Conservation (phyloP, 2,888 invertebrate genomes). For the Drosophila neonasuta region DNA sequence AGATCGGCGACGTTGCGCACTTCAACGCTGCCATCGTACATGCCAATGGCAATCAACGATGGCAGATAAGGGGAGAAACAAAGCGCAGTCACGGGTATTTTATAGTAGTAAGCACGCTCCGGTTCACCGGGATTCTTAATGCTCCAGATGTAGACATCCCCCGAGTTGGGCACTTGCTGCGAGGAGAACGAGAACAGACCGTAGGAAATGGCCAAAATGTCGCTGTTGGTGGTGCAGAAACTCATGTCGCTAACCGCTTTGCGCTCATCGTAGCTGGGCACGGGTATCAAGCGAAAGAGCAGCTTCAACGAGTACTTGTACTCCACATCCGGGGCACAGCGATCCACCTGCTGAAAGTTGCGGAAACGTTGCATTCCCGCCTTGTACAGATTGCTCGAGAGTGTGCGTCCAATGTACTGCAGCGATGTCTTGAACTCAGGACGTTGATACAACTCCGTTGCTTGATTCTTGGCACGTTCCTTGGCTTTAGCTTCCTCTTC, state of each 20-base stretch:
- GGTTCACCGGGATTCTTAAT: conserved; percentile 91
- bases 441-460: conserved; percentile 12
- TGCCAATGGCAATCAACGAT: conserved; percentile 88
- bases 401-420: conserved; percentile 86
- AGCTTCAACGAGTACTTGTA: conserved; percentile 86
- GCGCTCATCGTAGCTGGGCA: conserved; percentile 79
- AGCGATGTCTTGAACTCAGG: conserved; percentile 84
- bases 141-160: conserved; percentile 90
- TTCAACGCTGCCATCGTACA: conserved; percentile 88
- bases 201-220: conserved; percentile 89
- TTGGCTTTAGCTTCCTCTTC: conserved; percentile 56
- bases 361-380: conserved; percentile 87
- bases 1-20: conserved; percentile 87
- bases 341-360: conserved; percentile 85
- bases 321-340: conserved; percentile 84
- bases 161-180: conserved; percentile 83
- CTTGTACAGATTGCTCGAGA: conserved; percentile 86
- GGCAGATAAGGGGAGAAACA: conserved; percentile 88
- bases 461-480: conserved; percentile 26
- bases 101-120: conserved; percentile 86
- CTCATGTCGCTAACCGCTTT: conserved; percentile 85
- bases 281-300: conserved; percentile 86
- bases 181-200: conserved; percentile 86
- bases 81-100: conserved; percentile 86
- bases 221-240: conserved; percentile 86